Conservation (phyloP, 2,888 invertebrate genomes). For the Melitaea athalia region DNA sequence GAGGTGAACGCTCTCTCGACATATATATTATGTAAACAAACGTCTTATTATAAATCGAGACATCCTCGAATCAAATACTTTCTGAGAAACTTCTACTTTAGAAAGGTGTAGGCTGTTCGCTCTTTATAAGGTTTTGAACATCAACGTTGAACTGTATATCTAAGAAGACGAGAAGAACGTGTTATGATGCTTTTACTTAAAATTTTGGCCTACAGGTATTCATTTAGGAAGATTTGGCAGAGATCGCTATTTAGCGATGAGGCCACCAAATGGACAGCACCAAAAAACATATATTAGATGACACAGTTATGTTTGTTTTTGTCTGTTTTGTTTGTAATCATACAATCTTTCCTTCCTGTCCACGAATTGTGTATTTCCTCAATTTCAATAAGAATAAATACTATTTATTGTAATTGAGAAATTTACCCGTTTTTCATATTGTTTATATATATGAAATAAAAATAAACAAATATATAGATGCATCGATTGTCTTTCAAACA, state of each 20-base stretch:
- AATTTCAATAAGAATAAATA: neutral
- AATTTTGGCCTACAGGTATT: too few species aligned
- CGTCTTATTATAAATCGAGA: conserved; percentile 22
- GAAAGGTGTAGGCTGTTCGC: neutral
- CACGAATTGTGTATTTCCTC: too few species aligned
- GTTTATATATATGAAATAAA: neutral
- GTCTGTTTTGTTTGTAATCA: neutral
- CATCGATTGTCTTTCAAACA: conserved; percentile 29
- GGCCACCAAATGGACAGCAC: too few species aligned
- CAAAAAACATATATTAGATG: too few species aligned
- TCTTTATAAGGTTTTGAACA: too few species aligned
- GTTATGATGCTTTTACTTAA: too few species aligned
- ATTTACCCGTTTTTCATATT: neutral
- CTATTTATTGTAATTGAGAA: neutral
- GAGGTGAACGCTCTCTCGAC: conserved; percentile 43
- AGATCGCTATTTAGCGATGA: too few species aligned
- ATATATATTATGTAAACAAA: conserved; percentile 38
- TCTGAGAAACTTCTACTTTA: conserved; percentile 13
- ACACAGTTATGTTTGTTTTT: too few species aligned
- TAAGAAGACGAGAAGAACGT: too few species aligned
- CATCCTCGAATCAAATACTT: conserved; percentile 17
- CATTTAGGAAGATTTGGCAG: too few species aligned
- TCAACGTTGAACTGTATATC: too few species aligned
- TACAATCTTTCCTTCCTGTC: too few species aligned
- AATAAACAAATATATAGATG: neutral